phyloP scores from a whole-genome alignment of 2,113 vertebrate genomes.

The Calonectris borealis region DNA sequence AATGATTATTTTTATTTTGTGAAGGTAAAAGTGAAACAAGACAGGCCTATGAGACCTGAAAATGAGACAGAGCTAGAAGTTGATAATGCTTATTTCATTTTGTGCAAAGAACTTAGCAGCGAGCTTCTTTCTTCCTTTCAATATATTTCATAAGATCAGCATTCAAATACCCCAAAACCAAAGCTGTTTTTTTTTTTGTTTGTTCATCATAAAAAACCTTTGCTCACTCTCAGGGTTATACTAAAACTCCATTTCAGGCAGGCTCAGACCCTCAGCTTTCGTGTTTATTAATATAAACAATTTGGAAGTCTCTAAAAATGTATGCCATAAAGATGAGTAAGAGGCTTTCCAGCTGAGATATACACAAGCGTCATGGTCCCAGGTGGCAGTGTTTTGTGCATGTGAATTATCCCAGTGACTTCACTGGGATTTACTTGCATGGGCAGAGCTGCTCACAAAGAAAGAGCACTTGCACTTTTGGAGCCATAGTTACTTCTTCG shows the following conservation, averaged over 20 bases:
- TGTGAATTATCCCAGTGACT: background rate
- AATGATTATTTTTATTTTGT: background rate
- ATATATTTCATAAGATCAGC: background rate
- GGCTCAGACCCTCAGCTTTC: background rate
- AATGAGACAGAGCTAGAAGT: background rate
- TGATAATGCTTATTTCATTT: background rate
- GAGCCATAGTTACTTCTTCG: background rate
- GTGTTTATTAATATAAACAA: background rate
- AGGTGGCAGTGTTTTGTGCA: rapidly evolving
- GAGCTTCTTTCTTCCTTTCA: background rate
- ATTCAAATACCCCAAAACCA: background rate
- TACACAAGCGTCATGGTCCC: background rate
- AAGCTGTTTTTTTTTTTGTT: background rate
- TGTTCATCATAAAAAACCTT: background rate
- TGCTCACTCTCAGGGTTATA: background rate
- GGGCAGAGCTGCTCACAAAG: background rate
- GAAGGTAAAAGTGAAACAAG: background rate
- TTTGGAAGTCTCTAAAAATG: background rate
- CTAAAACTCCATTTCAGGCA: background rate
- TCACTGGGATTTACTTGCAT: background rate
- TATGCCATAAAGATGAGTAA: background rate
- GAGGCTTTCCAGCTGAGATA: background rate
- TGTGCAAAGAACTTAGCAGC: background rate
- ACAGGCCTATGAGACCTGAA: background rate
- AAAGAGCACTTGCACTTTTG: background rate